Evolutionary conservation across 2,113 vertebrate species (phyloP).

Genomic region (Synchiropus splendidus): DNA sequence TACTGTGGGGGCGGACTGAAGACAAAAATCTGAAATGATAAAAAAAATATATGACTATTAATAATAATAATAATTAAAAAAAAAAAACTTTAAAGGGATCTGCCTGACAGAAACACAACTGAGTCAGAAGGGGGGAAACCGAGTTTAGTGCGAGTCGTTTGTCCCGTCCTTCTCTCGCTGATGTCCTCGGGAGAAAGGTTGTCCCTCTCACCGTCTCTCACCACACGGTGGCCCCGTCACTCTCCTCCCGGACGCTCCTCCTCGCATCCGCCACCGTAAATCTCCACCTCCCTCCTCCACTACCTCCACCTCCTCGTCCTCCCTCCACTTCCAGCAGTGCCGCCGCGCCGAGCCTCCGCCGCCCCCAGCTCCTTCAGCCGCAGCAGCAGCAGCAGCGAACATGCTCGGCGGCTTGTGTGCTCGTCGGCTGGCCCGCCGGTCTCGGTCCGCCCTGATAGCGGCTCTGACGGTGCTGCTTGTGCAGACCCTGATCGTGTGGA

Average conservation of each 20-base stretch:
- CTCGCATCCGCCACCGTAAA: constrained; percentile 25
- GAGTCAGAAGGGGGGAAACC: too few species aligned
- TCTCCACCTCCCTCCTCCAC: constrained; percentile 15
- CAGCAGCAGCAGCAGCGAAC: constrained; percentile 54
- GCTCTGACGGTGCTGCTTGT: constrained; percentile 84
- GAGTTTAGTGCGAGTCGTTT: too few species aligned
- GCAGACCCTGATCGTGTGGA: constrained; percentile 89
- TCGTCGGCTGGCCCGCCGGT: constrained; percentile 83
- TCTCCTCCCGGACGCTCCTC: constrained; percentile 33
- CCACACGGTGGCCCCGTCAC: constrained; percentile 59
- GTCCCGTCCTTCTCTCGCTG: too few species aligned
- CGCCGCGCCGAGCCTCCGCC: constrained; percentile 42
- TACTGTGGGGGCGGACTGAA: too few species aligned
- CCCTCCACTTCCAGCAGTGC: constrained; percentile 39
- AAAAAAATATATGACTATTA: too few species aligned
- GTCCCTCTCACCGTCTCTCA: too few species aligned
- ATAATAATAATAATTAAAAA: too few species aligned
- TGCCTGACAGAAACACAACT: too few species aligned
- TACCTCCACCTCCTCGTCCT: constrained; percentile 8
- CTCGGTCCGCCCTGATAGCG: constrained; percentile 78
- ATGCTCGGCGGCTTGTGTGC: constrained; percentile 79
- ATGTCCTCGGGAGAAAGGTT: too few species aligned
- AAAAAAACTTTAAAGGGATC: too few species aligned
- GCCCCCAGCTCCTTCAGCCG: constrained; percentile 32
- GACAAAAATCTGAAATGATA: too few species aligned